Conservation (phyloP, 1,140 invertebrate species). For the Muscidifurax raptorellus region DNA sequence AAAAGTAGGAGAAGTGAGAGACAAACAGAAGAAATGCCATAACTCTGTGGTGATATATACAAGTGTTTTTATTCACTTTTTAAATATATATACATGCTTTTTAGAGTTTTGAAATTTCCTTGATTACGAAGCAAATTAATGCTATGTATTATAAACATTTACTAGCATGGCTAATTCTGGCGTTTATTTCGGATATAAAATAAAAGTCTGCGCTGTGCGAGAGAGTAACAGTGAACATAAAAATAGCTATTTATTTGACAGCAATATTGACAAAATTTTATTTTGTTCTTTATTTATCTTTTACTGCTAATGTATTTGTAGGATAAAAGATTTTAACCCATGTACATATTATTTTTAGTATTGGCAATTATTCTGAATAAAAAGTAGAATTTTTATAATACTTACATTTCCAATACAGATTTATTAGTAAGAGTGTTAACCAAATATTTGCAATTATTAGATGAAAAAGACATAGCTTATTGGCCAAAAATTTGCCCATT, state of each 20-base stretch:
- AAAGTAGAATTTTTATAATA: too few relatives aligned
- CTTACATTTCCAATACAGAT: too few relatives aligned
- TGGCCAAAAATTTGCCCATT: too few relatives aligned
- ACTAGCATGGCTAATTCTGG: not conserved
- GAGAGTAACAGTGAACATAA: not conserved
- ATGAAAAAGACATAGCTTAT: too few relatives aligned
- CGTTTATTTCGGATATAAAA: not conserved
- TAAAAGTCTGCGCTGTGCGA: not conserved
- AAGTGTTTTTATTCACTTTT: too few relatives aligned
- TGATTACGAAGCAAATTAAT: not conserved
- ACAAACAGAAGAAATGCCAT: not conserved
- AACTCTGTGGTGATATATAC: not conserved
- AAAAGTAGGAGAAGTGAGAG: not conserved
- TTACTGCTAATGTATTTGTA: not conserved
- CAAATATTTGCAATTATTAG: too few relatives aligned
- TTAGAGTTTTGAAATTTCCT: not conserved
- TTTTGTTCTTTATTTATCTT: not conserved
- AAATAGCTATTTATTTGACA: not conserved
- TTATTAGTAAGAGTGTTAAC: too few relatives aligned
- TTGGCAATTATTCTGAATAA: too few relatives aligned
- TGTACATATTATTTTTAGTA: too few relatives aligned
- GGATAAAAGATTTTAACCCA: too few relatives aligned
- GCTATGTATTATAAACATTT: not conserved
- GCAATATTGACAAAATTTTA: not conserved
- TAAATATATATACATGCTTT: too few relatives aligned